Conservation (phyloP, 1,140 invertebrate genomes). For the Aphelenchoides fujianensis region DNA sequence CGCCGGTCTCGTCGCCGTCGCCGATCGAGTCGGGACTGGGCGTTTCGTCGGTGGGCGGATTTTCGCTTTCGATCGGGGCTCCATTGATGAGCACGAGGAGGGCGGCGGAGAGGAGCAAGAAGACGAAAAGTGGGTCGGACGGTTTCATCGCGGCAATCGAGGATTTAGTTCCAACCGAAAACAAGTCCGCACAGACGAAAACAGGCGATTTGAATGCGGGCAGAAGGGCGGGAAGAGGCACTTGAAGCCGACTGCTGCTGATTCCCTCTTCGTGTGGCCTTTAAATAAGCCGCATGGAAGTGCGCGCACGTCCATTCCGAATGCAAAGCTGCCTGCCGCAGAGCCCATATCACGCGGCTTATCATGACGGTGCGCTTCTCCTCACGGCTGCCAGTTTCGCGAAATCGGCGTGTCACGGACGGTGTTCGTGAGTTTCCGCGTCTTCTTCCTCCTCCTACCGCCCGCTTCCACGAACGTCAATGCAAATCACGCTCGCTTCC, state of each 20-base stretch:
- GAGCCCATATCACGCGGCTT: neutral
- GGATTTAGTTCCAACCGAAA: neutral
- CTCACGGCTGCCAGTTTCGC: neutral
- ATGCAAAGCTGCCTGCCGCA: neutral
- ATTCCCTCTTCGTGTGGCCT: neutral
- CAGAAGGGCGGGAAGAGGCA: neutral
- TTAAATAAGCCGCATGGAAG: neutral
- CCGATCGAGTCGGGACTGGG: neutral
- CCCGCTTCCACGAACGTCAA: neutral
- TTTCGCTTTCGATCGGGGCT: slow-evolving; percentile 9
- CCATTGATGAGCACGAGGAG: neutral
- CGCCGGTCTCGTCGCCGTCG: neutral
- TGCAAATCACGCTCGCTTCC: neutral
- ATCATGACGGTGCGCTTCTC: neutral
- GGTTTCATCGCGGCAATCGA: neutral
- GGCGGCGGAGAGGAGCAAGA: neutral
- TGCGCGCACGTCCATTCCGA: neutral
- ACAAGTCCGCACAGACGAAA: neutral
- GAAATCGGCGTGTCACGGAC: neutral
- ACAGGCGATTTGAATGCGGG: too few species aligned
- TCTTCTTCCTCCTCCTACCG: neutral
- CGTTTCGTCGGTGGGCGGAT: neutral
- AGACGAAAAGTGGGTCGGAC: slow-evolving; percentile 3
- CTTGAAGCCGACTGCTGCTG: neutral
- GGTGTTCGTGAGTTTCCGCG: neutral